Evolutionary conservation across 2,113 vertebrate genomes (phyloP), one percentile per base, ranked within the genome.

Genomic region (Bubalus kerabau): DNA sequence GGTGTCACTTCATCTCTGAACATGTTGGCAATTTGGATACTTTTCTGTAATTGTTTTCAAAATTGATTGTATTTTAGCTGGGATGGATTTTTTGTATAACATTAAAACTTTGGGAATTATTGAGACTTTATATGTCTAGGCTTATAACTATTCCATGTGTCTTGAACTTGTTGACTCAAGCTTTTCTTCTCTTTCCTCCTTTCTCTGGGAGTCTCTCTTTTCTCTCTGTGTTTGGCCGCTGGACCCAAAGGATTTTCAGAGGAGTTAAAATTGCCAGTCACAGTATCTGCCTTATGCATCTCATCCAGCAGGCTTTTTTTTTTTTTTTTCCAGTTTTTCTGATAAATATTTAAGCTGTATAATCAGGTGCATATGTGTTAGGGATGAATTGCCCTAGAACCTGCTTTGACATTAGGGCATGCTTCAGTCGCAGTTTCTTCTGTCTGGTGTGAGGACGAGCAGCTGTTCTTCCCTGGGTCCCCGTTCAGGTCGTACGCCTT

Each of bases 311-410:
- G 76, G 0, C 43, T 46, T 46, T 46, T 46, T 46, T 5, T 56
- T 15, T 60, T 28, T 1, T 1, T 4, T 14, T 2, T 2, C 4
- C 9, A 15, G 16, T 26, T 40, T 52, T 64, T 40, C 32, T 30
- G 78, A 52, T 28, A 6, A 9, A 5, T 32, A 64, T 40, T 5
- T 14, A 21, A 48, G 43, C 43, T 17, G 46, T 40, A 3, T 80
- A 1, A 26, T 83, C 10, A 2, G 13, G 83, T 1, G 19, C 50
- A 7, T 2, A 0, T 3, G 2, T 17, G 19, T 26, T 24, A 1
- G 1, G 0, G 7, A 11, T 52, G 17, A 19, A 0, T 7, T 48
- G 28, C 56, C 3, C 30, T 57, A 6, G 6, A 2, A 3, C 23
- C 46, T 1, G 2, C 24, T 13, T 14, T 43, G 43, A 23, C 24